Evolutionary conservation across 2,797 vertebrate genomes (phyloP), one percentile per base, ranked within the genome.

Genomic region (Liparis tanakae): DNA sequence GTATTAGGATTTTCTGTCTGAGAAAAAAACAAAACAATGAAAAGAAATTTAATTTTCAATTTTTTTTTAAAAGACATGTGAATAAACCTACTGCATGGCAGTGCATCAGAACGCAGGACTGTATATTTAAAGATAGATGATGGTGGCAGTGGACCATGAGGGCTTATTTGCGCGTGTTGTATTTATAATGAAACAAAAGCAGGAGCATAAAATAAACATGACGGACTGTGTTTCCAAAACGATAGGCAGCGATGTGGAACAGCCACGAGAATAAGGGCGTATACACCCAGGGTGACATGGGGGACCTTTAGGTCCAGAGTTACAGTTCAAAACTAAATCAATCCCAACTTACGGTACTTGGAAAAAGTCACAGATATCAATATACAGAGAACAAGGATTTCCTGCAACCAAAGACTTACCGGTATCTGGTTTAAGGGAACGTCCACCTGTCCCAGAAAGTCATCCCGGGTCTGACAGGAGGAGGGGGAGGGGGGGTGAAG

Each of bases 361-460:
- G 41, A 66, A 46, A 9, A n/a, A 57, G 20, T 39, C 43, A 69
- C 6, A 76, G 2, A 39, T 18, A 30, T 13, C 3, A 46, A 12
- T 3, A 33, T 13, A 60, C 8, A 66, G 20, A 58, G 36, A 39
- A 43, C 10, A 33, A 69, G 50, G 14, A 39, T 71, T 60, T 67
- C 30, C 51, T 72, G 62, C 37, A 46, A 76, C 41, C 14, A 9
- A 61, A 20, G 43, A 91, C 95, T 95, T 78, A 96, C 95, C 61
- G 97, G 97, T 82, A 99, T 96, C 81, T 98, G 97, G 89, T 96
- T 96, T 81, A 99, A 95, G 82, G 98, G 97, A 77, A 99, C 92
- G 72, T 99, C 97, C 93, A 98, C 97, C 93, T 99, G 97, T 70
- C 98, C 98, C 34, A 99, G 95, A 85, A 99, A 99, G 93, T 99